Base-by-base conservation (phyloP, 2,113 vertebrate species). In the Podiceps cristatus region DNA sequence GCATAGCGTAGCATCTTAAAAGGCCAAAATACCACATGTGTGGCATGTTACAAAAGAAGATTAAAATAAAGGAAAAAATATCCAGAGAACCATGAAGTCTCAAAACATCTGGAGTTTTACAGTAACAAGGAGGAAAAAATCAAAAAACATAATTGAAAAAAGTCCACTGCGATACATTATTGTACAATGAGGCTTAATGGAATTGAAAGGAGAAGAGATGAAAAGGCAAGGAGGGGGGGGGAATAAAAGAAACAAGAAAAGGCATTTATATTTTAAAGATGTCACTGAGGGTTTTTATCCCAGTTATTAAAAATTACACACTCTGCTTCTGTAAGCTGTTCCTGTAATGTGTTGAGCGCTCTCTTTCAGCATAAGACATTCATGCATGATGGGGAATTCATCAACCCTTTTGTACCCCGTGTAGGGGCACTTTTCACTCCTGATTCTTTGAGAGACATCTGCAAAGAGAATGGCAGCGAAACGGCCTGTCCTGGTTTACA, bases 21-120 rank as follows among this genome's bases (percentile, higher is more conserved):
- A 97, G 95, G 85, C 96, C 82, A 96, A 69, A 94, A 95, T 96
- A 97, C 97, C 98, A 98, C 97, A 98, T 98, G 98, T 98, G 98
- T 98, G 97, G 98, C 28, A 71, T 92, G 97, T 97, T 98, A 98
- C 92, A 93, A 96, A 97, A 97, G 97, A 98, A 98, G 98, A 98
- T 97, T 97, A 97, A 98, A 98, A 97, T 98, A 98, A 98, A 86
- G 93, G 98, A 97, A 98, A 98, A 98, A 98, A 98, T 97, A 98
- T 97, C 96, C 97, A 87, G 45, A 97, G 98, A 98, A 98, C 97
- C 98, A 96, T 98, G 98, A 98, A 98, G 98, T 96, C 96, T 96
- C 53, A 97, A 98, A 98, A 98, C 98, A 98, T 98, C 98, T 98
- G 98, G 98, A 96, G 92, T 98, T 98, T 98, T 97, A 98, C 94